phyloP scores from a whole-genome alignment of 1,140 invertebrate genomes.

The Pogonomyrmex barbatus region DNA sequence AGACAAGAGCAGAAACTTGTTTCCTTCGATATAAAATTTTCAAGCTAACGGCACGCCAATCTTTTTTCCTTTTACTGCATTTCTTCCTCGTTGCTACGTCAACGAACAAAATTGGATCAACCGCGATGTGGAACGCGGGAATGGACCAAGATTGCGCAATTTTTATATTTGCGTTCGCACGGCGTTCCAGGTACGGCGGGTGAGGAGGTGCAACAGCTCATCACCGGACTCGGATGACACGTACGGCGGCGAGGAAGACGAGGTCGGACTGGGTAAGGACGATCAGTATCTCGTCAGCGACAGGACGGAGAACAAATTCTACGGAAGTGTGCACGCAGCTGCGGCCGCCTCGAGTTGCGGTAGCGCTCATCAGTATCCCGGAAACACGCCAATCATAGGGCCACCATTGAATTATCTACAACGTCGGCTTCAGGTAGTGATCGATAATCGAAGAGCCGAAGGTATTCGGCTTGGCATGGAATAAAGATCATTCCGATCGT shows the following conservation, averaged over 20 bases:
- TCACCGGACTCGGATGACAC: conserved; percentile 94
- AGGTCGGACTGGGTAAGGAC: conserved; percentile 90
- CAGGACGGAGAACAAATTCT: conserved; percentile 94
- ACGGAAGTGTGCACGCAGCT: conserved; percentile 88
- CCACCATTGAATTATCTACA: conserved; percentile 84
- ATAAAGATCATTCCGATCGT: not conserved
- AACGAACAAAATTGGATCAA: not conserved
- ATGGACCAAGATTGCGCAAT: conserved; percentile 5
- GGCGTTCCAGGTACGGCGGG: conserved; percentile 87
- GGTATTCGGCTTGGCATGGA: not conserved
- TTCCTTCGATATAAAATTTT: not conserved
- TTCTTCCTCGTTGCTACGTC: not conserved
- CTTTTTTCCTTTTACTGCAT: not conserved
- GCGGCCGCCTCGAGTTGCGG: conserved; percentile 82
- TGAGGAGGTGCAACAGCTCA: conserved; percentile 90
- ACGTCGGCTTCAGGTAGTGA: conserved; percentile 82
- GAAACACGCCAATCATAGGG: conserved; percentile 84
- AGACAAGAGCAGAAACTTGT: not conserved
- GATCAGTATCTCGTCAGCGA: conserved; percentile 95
- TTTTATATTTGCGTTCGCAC: conserved; percentile 7
- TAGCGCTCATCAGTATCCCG: conserved; percentile 84
- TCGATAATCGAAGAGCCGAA: not conserved
- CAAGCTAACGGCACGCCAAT: not conserved
- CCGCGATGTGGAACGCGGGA: not conserved
- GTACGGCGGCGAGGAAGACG: conserved; percentile 92